Conservation (phyloP, 1,140 invertebrate species). For the Sinonovacula constricta region DNA sequence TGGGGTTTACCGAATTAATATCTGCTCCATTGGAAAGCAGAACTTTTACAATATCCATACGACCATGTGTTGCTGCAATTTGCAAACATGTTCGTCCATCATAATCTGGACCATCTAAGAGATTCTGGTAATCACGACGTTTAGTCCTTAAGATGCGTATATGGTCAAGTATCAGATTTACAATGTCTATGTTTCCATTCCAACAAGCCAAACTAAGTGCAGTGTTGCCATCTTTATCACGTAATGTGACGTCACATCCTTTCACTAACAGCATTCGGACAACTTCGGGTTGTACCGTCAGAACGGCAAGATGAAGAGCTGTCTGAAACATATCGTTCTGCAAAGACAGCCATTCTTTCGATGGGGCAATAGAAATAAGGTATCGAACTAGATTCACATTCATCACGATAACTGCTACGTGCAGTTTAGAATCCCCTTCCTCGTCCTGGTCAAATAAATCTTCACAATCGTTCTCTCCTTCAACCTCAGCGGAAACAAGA, state of each 20-base stretch:
- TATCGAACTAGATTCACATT: conserved; percentile 43
- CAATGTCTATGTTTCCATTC: conserved; percentile 82
- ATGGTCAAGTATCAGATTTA: conserved; percentile 83
- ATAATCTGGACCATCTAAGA: conserved; percentile 87
- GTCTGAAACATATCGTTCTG: conserved; percentile 78
- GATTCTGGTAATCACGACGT: conserved; percentile 52
- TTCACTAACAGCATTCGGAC: conserved; percentile 83
- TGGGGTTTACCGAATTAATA: conserved; percentile 82
- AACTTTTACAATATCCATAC: conserved; percentile 47
- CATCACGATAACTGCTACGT: conserved; percentile 61
- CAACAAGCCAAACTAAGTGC: conserved; percentile 77
- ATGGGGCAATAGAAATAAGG: conserved; percentile 51
- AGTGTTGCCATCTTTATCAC: conserved; percentile 65
- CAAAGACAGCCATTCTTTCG: conserved; percentile 44
- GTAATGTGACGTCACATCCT: conserved; percentile 80
- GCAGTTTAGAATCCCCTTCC: conserved; percentile 54
- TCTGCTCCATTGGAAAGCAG: conserved; percentile 74
- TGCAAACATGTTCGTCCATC: conserved; percentile 86
- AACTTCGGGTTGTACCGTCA: conserved; percentile 83
- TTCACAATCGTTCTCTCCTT: too few relatives aligned
- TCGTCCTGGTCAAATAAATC: neutral
- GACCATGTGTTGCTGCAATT: conserved; percentile 52
- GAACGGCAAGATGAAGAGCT: conserved; percentile 86
- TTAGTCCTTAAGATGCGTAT: conserved; percentile 72
- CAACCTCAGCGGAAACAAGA: too few relatives aligned